These are phyloP conservation scores for Nebria ingens DNA, from an alignment of 1,140 invertebrate genomes.

Conservation along the genomic window DNA sequence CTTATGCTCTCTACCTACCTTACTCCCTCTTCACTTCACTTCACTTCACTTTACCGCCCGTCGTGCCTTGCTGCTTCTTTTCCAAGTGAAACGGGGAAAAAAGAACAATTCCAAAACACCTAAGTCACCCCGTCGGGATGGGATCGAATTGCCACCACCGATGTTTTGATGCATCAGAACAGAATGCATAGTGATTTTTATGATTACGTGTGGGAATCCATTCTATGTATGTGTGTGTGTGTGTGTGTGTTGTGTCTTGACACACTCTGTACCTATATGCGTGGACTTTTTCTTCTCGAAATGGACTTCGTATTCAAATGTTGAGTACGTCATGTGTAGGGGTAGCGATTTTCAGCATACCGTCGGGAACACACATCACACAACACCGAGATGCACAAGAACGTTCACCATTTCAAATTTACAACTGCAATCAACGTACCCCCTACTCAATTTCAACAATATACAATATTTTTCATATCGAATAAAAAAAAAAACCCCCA, in stretches of 20 bases:
- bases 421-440: not conserved
- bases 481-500: too few species aligned
- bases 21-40: not conserved
- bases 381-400: not conserved
- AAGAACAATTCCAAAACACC: constrained; percentile 14
- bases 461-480: too few species aligned
- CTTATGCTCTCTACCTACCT: constrained; percentile 23
- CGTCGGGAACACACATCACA: constrained; percentile 2
- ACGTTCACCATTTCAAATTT: not conserved
- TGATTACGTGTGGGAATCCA: constrained; percentile 34
- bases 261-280: not conserved
- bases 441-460: not conserved
- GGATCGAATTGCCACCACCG: constrained; percentile 18
- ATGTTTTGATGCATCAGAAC: too few species aligned
- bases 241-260: constrained; percentile 19
- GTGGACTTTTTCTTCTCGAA: not conserved
- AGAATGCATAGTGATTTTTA: constrained; percentile 37
- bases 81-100: too few species aligned
- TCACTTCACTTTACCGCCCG: not conserved
- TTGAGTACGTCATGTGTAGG: not conserved
- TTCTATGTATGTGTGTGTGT: constrained; percentile 24
- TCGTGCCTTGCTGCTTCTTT: too few species aligned
- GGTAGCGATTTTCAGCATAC: not conserved
- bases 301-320: not conserved
- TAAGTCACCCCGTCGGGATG: constrained; percentile 16